Evolutionary conservation across 2,113 vertebrate genomes (phyloP).

Genomic region (Scartelaos histophorus): DNA sequence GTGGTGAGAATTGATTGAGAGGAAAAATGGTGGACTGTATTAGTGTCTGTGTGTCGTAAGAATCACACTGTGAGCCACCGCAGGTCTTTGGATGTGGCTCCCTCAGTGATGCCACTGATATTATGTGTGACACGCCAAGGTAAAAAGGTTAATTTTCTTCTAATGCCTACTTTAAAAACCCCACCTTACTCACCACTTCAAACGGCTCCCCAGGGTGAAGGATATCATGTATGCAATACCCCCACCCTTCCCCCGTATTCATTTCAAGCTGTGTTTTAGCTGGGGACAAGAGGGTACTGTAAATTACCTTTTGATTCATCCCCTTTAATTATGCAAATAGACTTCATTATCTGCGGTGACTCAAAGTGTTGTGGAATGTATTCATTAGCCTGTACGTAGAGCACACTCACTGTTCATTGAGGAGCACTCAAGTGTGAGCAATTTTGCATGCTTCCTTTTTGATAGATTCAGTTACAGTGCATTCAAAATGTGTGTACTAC

Average conservation of each 20-base stretch:
- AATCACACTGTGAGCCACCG: slow-evolving; percentile 20
- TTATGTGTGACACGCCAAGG: slow-evolving; percentile 33
- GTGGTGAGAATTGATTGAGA: slow-evolving; percentile 46
- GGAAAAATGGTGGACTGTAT: slow-evolving; percentile 43
- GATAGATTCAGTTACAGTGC: slow-evolving; percentile 5
- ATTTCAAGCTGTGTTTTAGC: slow-evolving; percentile 33
- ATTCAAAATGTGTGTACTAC: slow-evolving; percentile 13
- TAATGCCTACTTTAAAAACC: slow-evolving; percentile 52
- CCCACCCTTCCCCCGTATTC: slow-evolving; percentile 10
- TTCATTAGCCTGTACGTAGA: slow-evolving; percentile 57
- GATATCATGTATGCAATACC: slow-evolving; percentile 41
- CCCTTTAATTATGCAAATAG: slow-evolving; percentile 75
- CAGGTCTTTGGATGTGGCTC: neutral
- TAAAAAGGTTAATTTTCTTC: slow-evolving; percentile 55
- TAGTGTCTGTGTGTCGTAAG: slow-evolving; percentile 21
- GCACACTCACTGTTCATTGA: slow-evolving; percentile 44
- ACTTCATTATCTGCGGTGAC: slow-evolving; percentile 64
- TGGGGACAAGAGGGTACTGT: slow-evolving; percentile 56
- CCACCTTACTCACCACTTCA: slow-evolving; percentile 40
- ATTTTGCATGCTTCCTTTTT: slow-evolving; percentile 31
- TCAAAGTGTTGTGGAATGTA: slow-evolving; percentile 60
- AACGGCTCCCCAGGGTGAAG: slow-evolving; percentile 36
- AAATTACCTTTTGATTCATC: slow-evolving; percentile 72
- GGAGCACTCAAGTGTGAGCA: slow-evolving; percentile 39
- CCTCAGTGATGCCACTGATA: slow-evolving; percentile 17